These are phyloP conservation scores for Drepana arcuata DNA, from an alignment of 1,140 invertebrate species.

Conservation along the genomic window DNA sequence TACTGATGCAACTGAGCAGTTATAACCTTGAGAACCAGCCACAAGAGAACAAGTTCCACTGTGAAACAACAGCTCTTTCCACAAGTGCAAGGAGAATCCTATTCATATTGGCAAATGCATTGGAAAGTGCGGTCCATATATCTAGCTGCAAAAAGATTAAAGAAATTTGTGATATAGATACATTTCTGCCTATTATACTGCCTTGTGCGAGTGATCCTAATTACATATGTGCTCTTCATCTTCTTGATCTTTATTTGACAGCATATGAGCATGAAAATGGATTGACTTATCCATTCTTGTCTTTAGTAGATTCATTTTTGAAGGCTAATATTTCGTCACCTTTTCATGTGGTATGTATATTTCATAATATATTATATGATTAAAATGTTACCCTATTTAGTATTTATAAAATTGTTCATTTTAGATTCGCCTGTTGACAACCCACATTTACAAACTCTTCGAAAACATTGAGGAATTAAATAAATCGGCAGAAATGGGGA, in stretches of 20 bases:
- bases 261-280: constrained; percentile 60
- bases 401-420: constrained; percentile 39
- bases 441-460: constrained; percentile 83
- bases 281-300: constrained; percentile 59
- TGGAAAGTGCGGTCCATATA: constrained; percentile 75
- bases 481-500: constrained; percentile 33
- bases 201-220: constrained; percentile 56
- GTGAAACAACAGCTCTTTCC: constrained; percentile 36
- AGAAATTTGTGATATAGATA: constrained; percentile 52
- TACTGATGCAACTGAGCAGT: constrained; percentile 36
- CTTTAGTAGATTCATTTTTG: constrained; percentile 69
- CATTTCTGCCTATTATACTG: constrained; percentile 37
- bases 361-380: constrained; percentile 5
- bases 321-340: constrained; percentile 75
- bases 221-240: constrained; percentile 55
- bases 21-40: constrained; percentile 38
- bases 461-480: constrained; percentile 66
- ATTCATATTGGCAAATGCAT: constrained; percentile 67
- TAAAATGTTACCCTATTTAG: constrained; percentile 9
- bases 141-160: constrained; percentile 63
- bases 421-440: constrained; percentile 77
- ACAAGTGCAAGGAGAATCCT: constrained; percentile 49
- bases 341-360: constrained; percentile 74
- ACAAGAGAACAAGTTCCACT: constrained; percentile 40
- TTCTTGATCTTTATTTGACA: constrained; percentile 71